phyloP scores from a whole-genome alignment of 1,140 invertebrate genomes.

The Phymastichus coffea region DNA sequence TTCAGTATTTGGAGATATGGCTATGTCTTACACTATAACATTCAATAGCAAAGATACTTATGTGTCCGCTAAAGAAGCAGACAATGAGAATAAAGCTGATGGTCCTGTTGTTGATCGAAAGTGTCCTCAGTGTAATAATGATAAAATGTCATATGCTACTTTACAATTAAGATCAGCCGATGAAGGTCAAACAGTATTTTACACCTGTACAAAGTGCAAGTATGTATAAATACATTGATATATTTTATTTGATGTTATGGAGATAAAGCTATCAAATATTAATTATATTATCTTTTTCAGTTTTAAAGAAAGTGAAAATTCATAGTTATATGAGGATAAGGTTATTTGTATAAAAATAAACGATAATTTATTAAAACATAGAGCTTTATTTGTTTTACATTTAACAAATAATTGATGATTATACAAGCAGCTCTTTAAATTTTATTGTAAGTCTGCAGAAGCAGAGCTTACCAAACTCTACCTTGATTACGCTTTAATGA shows the following conservation, averaged over 20 bases:
- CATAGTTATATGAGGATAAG: conserved; percentile 53
- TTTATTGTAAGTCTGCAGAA: conserved; percentile 28
- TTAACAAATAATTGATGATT: conserved; percentile 49
- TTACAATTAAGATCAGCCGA: conserved; percentile 93
- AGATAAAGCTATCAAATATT: conserved; percentile 48
- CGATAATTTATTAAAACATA: conserved; percentile 49
- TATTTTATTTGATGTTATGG: conserved; percentile 60
- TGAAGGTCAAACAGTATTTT: conserved; percentile 99
- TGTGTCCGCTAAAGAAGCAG: conserved; percentile 42
- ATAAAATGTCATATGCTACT: conserved; percentile 93
- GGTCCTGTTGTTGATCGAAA: conserved; percentile 82
- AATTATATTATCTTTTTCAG: conserved; percentile 53
- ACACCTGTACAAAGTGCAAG: conserved; percentile 94
- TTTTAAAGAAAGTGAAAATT: conserved; percentile 73
- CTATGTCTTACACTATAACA: conserved; percentile 65
- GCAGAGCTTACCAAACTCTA: conserved; percentile 28
- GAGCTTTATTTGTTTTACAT: conserved; percentile 51
- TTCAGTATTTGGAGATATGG: conserved; percentile 66
- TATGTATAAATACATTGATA: conserved; percentile 57
- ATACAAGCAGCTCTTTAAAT: conserved; percentile 45
- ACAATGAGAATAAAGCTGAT: conserved; percentile 60
- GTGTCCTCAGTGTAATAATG: conserved; percentile 86
- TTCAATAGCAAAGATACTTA: conserved; percentile 65
- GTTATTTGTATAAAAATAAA: conserved; percentile 1
- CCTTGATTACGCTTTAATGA: conserved; percentile 41